Conservation (phyloP, 2,888 invertebrate species). For the Ecdyonurus torrentis region DNA sequence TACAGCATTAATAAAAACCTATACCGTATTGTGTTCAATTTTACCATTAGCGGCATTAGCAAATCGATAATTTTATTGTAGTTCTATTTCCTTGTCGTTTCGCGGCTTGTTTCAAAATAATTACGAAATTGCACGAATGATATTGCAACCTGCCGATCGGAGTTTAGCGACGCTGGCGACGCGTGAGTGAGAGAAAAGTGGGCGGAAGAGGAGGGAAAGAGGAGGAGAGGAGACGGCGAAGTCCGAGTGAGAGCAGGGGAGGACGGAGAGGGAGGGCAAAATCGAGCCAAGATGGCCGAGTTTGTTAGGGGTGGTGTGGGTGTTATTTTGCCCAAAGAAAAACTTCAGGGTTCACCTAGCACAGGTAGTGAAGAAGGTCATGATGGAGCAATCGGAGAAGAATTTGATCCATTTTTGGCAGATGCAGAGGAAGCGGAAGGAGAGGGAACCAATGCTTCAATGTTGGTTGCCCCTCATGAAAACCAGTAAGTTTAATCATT, state of each 20-base stretch:
- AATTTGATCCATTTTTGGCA: conserved; percentile 39
- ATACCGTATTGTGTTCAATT: no score
- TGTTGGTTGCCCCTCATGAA: conserved; percentile 30
- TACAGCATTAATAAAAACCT: no score
- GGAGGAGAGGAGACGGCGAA: no score
- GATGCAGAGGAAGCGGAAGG: conserved; percentile 41
- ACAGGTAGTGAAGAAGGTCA: conserved; percentile 71
- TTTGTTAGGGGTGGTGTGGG: conserved; percentile 32
- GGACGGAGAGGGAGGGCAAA: background rate
- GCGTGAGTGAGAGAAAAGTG: no score
- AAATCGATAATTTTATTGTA: no score
- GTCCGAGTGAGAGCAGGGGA: background rate
- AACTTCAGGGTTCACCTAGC: conserved; percentile 51
- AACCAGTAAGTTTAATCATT: conserved; percentile 25
- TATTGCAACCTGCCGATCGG: no score
- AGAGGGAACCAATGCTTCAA: conserved; percentile 33
- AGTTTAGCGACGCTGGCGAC: no score
- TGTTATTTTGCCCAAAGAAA: conserved; percentile 27
- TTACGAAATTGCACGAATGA: no score
- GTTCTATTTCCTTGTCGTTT: no score
- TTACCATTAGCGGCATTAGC: no score
- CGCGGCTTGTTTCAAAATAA: no score
- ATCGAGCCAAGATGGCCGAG: conserved; percentile 27
- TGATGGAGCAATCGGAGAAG: conserved; percentile 31
- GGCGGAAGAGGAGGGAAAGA: no score